Percentiles rank a stretch among this genome's conserved stretches.
Evolutionary conservation across 2,888 invertebrate genomes (phyloP).

Genomic region (Homarus gammarus): DNA sequence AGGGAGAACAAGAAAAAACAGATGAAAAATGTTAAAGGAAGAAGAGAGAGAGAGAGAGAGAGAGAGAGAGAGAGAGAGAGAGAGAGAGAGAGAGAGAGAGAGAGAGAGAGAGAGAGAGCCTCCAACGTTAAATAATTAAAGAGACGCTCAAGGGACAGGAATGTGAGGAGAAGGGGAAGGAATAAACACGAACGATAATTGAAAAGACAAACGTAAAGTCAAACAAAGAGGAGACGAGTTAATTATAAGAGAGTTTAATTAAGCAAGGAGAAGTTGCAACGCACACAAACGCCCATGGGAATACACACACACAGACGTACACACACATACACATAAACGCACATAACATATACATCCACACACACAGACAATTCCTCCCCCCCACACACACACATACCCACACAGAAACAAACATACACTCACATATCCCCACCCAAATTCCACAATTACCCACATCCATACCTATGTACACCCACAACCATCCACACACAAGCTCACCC

Average conservation of each 20-base stretch:
- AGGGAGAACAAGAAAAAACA: too few species aligned
- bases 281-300: not conserved
- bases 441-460: slow-evolving; percentile 9
- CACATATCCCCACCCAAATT: not conserved
- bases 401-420: not conserved
- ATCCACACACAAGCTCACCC: slow-evolving; percentile 17
- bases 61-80: not conserved
- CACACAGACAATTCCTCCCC: slow-evolving; percentile 10
- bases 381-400: slow-evolving; percentile 17
- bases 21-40: too few species aligned
- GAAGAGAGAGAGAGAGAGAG: not conserved
- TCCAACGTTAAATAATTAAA: too few species aligned
- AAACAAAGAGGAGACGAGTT: not conserved
- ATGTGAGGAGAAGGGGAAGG: too few species aligned
- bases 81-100: too few species aligned
- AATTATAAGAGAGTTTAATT: not conserved
- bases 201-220: not conserved
- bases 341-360: slow-evolving; percentile 12
- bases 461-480: not conserved
- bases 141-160: too few species aligned
- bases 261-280: not conserved
- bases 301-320: not conserved
- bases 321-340: slow-evolving; percentile 20
- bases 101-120: too few species aligned
- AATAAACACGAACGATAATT: not conserved